Evolutionary conservation across 2,888 invertebrate genomes (phyloP).

Genomic region (Geotrupes spiniger): DNA sequence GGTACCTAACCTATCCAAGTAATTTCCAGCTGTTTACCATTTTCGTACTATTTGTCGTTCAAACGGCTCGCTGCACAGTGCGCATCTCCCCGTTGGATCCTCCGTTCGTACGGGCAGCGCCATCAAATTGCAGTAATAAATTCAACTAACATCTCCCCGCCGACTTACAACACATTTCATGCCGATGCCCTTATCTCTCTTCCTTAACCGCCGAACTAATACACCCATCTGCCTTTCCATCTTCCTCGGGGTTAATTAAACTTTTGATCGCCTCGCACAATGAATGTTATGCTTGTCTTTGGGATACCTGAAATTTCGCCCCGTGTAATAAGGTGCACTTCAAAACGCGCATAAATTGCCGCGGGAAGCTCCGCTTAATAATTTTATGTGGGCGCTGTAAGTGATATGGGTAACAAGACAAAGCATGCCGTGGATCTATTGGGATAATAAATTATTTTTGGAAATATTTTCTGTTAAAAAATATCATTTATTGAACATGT

Average conservation of each 20-base stretch:
- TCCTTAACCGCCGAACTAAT: constrained; percentile 33
- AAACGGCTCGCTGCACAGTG: constrained; percentile 41
- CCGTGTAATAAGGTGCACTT: constrained; percentile 2
- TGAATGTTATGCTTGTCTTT: constrained; percentile 40
- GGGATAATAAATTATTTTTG: no score
- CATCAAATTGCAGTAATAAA: constrained; percentile 49
- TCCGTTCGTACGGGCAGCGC: constrained; percentile 45
- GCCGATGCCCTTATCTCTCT: constrained; percentile 44
- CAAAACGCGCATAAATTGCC: background rate
- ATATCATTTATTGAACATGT: no score
- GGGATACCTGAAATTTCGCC: constrained; percentile 30
- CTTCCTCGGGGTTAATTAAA: constrained; percentile 44
- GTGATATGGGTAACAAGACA: no score
- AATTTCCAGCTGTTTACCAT: constrained; percentile 46
- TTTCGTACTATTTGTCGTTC: constrained; percentile 42
- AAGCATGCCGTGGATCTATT: no score
- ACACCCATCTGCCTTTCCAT: constrained; percentile 30
- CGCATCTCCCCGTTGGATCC: constrained; percentile 41
- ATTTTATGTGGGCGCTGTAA: no score
- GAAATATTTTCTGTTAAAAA: no score
- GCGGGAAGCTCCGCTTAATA: no score
- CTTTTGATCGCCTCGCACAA: constrained; percentile 45
- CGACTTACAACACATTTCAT: constrained; percentile 48
- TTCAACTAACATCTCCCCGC: constrained; percentile 47
- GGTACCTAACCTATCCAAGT: constrained; percentile 14